These are phyloP conservation scores for Parazoanthus atlanticus DNA, from an alignment of 92 coral and sea anemone genomes.

Conservation along the genomic window DNA sequence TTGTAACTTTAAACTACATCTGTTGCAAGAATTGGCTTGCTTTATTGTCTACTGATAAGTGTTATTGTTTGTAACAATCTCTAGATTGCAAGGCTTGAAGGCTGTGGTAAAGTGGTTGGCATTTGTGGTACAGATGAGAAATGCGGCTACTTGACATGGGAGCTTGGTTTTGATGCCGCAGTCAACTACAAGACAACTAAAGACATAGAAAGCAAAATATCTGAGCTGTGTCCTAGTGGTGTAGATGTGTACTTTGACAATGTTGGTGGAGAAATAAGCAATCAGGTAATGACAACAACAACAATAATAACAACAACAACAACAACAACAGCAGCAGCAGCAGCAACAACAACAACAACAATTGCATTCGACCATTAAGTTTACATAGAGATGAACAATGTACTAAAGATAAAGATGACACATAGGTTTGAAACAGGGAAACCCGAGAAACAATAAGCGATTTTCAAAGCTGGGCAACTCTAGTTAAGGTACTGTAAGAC, in stretches of 20 bases:
- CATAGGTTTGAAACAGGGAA: too few relatives aligned
- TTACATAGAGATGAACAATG: too few relatives aligned
- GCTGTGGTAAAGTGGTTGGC: conserved; percentile 83
- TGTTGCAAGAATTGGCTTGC: background rate
- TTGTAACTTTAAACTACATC: too few relatives aligned
- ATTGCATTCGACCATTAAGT: too few relatives aligned
- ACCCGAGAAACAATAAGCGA: too few relatives aligned
- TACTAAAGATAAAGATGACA: too few relatives aligned
- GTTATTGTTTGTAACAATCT: background rate
- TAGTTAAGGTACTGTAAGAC: too few relatives aligned
- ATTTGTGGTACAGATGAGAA: conserved; percentile 94
- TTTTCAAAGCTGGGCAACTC: too few relatives aligned
- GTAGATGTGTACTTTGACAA: conserved; percentile 94
- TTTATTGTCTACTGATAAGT: background rate
- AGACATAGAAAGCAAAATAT: conserved; percentile 55
- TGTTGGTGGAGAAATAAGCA: conserved; percentile 90
- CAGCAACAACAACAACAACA: too few relatives aligned
- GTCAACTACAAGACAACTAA: conserved; percentile 82
- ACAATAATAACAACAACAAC: too few relatives aligned
- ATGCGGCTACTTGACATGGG: conserved; percentile 67
- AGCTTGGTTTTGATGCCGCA: conserved; percentile 84
- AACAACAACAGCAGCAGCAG: background rate
- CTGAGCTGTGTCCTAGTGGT: conserved; percentile 67
- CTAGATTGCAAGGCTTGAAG: conserved; percentile 86
- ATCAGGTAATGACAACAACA: conserved; percentile 50